Conservation (phyloP, 2,113 vertebrate species). For the Australoheros scitulus region DNA sequence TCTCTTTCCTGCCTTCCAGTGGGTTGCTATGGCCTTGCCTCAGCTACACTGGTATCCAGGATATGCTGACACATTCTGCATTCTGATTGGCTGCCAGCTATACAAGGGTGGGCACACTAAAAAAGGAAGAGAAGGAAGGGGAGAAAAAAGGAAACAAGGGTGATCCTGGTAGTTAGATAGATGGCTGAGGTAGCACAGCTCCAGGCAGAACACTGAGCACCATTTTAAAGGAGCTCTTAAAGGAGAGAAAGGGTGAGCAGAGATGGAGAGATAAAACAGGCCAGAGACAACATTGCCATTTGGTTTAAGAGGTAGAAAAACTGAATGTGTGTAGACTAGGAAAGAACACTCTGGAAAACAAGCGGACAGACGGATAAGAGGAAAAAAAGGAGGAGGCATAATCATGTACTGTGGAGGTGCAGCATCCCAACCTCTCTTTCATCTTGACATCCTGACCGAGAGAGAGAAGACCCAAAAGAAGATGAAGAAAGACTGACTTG, state of each 20-base stretch:
- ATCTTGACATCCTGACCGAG: constrained; percentile 57
- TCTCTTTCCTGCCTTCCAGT: constrained; percentile 14
- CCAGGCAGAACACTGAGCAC: constrained; percentile 46
- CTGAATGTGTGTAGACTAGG: constrained; percentile 16
- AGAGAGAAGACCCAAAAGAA: constrained; percentile 20
- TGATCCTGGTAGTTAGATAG: constrained; percentile 65
- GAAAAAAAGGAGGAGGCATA: constrained; percentile 23
- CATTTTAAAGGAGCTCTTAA: constrained; percentile 57
- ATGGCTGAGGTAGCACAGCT: constrained; percentile 65
- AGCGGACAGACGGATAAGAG: constrained; percentile 1
- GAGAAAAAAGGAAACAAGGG: constrained; percentile 45
- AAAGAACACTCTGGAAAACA: constrained; percentile 15
- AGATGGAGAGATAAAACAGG: neutral
- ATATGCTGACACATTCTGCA: constrained; percentile 63
- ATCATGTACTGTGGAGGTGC: constrained; percentile 41
- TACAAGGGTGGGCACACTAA: constrained; percentile 43
- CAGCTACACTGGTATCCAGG: constrained; percentile 76
- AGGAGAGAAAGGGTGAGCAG: constrained; percentile 10
- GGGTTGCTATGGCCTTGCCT: constrained; percentile 74
- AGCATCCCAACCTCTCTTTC: constrained; percentile 31
- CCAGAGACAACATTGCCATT: neutral
- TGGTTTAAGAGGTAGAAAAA: constrained; percentile 3
- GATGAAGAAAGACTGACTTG: neutral
- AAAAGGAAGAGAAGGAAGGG: constrained; percentile 19
- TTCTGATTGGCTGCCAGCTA: constrained; percentile 71